phyloP scores from a whole-genome alignment of 2,113 vertebrate species.

The Engystomops pustulosus region DNA sequence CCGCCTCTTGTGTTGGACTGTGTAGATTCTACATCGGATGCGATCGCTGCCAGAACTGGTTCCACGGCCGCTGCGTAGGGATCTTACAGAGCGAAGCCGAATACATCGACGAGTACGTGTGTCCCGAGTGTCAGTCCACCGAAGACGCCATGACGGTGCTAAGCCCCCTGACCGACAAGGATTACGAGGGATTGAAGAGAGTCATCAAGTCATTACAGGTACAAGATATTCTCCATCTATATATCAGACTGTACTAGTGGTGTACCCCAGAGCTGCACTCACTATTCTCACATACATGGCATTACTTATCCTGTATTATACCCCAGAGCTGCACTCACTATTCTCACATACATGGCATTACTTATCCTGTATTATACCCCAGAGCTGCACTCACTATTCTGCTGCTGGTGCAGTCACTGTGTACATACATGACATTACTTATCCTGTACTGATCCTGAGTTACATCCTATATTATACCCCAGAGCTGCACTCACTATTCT shows the following conservation, averaged over 20 bases:
- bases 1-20: slow-evolving; percentile 63
- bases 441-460: no score
- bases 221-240: background rate
- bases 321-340: no score
- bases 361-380: no score
- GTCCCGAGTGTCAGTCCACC: slow-evolving; percentile 97
- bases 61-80: slow-evolving; percentile 97
- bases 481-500: no score
- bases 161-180: slow-evolving; percentile 94
- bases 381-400: no score
- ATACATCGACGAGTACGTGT: slow-evolving; percentile 97
- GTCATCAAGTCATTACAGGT: slow-evolving; percentile 97
- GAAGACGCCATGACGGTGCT: slow-evolving; percentile 99
- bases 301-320: no score
- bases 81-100: slow-evolving; percentile 97
- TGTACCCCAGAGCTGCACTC: background rate
- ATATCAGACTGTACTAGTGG: background rate
- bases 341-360: no score
- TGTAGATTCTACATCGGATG: slow-evolving; percentile 97
- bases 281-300: no score
- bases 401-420: no score
- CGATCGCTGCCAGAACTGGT: slow-evolving; percentile 99
- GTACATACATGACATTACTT: no score
- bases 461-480: no score
- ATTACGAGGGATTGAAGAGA: slow-evolving; percentile 92